Evolutionary conservation across 2,797 vertebrate genomes (phyloP), one percentile per base, ranked within the genome.

Genomic region (Sparus aurata): DNA sequence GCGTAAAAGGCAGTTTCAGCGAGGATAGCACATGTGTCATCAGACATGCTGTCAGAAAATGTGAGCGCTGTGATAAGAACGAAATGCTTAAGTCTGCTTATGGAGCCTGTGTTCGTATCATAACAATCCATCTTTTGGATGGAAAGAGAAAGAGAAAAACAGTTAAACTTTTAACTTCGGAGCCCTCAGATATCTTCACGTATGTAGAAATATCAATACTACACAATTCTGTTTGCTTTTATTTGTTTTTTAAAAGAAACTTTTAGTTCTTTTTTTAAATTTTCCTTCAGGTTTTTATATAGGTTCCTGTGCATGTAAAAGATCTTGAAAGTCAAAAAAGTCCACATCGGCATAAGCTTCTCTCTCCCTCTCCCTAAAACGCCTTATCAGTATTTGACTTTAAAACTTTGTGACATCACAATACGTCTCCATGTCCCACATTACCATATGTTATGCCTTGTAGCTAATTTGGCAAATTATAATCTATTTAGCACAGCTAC

Each of bases 11-110:
- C 0, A 2, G 17, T 43, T 72, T 63, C n/a, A 58, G 66, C 59
- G 53, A 34, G 22, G 54, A 72, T 3, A 57, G 43, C 71, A 75
- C 65, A 57, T 12, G 60, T 74, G 76, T 84, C 72, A 63, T 60
- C 77, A 81, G 10, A 75, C 46, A 72, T 60, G 68, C 34, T 83
- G 80, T 69, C 77, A 73, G 47, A 75, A 59, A 11, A 59, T 61
- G 52, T 50, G 60, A 76, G 61, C 58, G 46, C 30, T 71, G 63
- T 80, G 38, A 38, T 38, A 68, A 80, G 79, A 86, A 85, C 84
- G 84, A 87, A 87, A 84, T 83, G 75, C 72, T 82, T 72, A 54
- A 62, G 20, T 62, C n/a, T 74, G 59, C 38, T 82, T 62, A 58
- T 53, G 50, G 17, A 66, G 50, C 18, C 49, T 53, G 25, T 74